Evolutionary conservation across 1,140 invertebrate species (phyloP).

Genomic region (Coelopa frigida): DNA sequence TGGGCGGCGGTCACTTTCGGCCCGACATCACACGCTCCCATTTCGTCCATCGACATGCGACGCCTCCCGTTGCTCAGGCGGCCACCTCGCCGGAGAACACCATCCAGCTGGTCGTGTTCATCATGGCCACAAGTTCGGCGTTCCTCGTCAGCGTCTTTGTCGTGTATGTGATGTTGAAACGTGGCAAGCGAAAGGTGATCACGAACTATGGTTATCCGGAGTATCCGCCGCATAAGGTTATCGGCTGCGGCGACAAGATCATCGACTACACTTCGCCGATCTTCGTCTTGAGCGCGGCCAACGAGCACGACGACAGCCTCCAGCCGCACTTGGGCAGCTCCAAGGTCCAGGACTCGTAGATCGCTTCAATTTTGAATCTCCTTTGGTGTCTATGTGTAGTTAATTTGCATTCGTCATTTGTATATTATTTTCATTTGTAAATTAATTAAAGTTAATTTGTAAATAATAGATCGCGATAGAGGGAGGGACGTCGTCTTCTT

Average conservation of each 20-base stretch:
- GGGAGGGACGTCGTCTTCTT: too few species aligned
- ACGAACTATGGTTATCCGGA: conserved; percentile 18
- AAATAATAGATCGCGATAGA: too few species aligned
- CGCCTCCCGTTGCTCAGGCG: conserved; percentile 23
- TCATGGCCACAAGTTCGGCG: conserved; percentile 41
- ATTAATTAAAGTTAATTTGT: too few species aligned
- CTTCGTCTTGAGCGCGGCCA: conserved; percentile 32
- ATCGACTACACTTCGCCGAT: conserved; percentile 38
- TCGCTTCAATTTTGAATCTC: neutral
- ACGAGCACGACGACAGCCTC: conserved; percentile 9
- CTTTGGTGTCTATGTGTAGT: neutral
- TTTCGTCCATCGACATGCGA: conserved; percentile 30
- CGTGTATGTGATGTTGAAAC: conserved; percentile 41
- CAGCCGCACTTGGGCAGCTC: conserved; percentile 1
- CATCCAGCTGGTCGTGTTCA: conserved; percentile 39
- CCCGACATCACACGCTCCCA: conserved; percentile 37
- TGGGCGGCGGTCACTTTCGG: conserved; percentile 29
- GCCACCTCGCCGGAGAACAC: conserved; percentile 30
- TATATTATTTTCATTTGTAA: conserved; percentile 1
- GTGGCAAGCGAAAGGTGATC: conserved; percentile 24
- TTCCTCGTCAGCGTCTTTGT: conserved; percentile 42
- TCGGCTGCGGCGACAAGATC: conserved; percentile 22
- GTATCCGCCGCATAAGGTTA: conserved; percentile 14
- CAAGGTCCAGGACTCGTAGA: neutral
- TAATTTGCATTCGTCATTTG: neutral